A percentile compares a stretch with the other conserved stretches of the same genome.
Evolutionary conservation across 2,113 vertebrate genomes (phyloP).

Genomic region (Dicentrarchus labrax): DNA sequence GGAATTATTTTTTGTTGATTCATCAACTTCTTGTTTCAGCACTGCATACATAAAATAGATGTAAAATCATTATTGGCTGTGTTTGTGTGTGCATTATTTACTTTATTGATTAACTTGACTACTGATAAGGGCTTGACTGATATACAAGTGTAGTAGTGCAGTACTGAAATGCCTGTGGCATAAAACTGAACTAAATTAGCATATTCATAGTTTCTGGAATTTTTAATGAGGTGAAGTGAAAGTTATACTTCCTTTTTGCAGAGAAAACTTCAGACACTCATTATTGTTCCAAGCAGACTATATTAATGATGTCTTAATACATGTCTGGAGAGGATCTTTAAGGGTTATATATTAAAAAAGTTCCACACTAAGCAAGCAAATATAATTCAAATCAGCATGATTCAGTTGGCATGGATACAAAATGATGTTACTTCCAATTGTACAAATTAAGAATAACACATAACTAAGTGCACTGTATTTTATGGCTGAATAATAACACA

Average conservation of each 20-base stretch:
- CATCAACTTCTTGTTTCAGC: background rate
- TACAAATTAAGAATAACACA: background rate
- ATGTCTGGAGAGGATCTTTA: no score
- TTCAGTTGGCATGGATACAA: background rate
- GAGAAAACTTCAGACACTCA: no score
- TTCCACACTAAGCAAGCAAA: background rate
- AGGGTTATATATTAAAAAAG: no score
- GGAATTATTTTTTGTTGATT: background rate
- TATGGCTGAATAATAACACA: background rate
- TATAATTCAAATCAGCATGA: background rate
- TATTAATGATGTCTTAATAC: no score
- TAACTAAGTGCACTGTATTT: background rate
- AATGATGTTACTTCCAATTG: background rate
- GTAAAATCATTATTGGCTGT: background rate
- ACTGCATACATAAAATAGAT: background rate
- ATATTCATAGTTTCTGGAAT: no score
- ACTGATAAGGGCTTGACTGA: background rate
- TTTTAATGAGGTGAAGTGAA: no score
- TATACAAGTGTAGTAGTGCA: background rate
- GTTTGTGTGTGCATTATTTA: background rate
- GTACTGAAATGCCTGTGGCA: background rate
- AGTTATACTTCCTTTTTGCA: no score
- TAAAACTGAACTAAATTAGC: no score
- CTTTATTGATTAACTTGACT: background rate
- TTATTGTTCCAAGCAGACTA: no score